Evolutionary conservation across 2,888 invertebrate species (phyloP).

Genomic region (Drosophila koepferae): DNA sequence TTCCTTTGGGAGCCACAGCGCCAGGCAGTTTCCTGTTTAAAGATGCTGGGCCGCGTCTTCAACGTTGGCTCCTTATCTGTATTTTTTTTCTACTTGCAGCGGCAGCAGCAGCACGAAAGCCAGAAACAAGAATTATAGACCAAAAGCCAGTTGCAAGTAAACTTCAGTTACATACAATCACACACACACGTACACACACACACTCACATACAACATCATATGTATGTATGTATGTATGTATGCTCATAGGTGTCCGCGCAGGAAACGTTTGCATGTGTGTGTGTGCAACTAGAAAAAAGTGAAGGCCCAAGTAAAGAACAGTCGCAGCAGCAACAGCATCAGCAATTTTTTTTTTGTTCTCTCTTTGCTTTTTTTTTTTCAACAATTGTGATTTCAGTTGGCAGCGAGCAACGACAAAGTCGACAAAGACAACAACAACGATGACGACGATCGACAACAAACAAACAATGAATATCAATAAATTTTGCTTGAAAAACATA

Average conservation of each 20-base stretch:
- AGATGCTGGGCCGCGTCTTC: constrained; percentile 38
- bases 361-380: constrained; percentile 19
- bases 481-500: constrained; percentile 64
- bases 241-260: constrained; percentile 43
- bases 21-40: constrained; percentile 70
- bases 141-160: constrained; percentile 75
- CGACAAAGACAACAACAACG: constrained; percentile 44
- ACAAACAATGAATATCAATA: constrained; percentile 72
- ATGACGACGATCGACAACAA: constrained; percentile 64
- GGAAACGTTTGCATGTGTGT: constrained; percentile 55
- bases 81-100: constrained; percentile 17
- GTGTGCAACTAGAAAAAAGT: constrained; percentile 65
- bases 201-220: no score
- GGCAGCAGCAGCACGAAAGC: constrained; percentile 54
- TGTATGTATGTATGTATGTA: not conserved
- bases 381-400: constrained; percentile 70
- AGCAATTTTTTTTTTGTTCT: constrained; percentile 38
- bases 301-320: constrained; percentile 40
- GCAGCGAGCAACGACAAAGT: constrained; percentile 50
- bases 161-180: constrained; percentile 27
- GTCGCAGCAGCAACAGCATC: constrained; percentile 43
- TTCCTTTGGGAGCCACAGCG: constrained; percentile 76
- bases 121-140: constrained; percentile 79
- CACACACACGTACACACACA: not conserved
- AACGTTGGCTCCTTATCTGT: constrained; percentile 72